These are phyloP conservation scores for Cataglyphis rosenhaueri DNA, from an alignment of 2,888 invertebrate species.

Conservation along the genomic window DNA sequence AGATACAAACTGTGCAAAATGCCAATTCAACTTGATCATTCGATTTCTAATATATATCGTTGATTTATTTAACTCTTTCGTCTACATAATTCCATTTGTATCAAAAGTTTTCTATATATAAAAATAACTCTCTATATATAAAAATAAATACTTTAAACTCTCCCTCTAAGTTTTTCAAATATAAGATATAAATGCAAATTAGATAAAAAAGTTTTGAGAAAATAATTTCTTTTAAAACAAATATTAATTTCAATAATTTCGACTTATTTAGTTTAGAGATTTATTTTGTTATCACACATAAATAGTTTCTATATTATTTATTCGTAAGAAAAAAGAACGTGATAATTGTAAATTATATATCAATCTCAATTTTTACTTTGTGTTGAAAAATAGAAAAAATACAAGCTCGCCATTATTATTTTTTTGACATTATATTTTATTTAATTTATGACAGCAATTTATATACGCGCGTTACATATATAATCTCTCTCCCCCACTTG, in stretches of 20 bases:
- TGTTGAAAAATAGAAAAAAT: neutral
- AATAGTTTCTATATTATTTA: neutral
- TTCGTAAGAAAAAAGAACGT: neutral
- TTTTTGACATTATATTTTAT: neutral
- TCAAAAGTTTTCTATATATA: neutral
- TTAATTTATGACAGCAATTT: neutral
- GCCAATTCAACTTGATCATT: neutral
- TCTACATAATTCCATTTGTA: neutral
- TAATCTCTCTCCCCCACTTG: neutral
- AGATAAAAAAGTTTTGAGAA: neutral
- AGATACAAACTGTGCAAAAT: neutral
- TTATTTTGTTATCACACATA: neutral
- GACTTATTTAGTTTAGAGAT: neutral
- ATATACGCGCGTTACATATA: neutral
- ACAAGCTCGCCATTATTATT: neutral
- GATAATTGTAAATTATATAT: neutral
- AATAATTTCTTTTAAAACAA: neutral
- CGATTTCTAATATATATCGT: neutral
- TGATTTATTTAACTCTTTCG: neutral
- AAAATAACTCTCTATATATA: neutral
- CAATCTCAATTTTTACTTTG: neutral
- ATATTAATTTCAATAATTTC: neutral
- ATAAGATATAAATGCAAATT: neutral
- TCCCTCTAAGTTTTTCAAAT: too few species aligned
- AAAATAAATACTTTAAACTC: neutral